Conservation (phyloP, 1,140 invertebrate genomes). For the Andrena cerasifolii region DNA sequence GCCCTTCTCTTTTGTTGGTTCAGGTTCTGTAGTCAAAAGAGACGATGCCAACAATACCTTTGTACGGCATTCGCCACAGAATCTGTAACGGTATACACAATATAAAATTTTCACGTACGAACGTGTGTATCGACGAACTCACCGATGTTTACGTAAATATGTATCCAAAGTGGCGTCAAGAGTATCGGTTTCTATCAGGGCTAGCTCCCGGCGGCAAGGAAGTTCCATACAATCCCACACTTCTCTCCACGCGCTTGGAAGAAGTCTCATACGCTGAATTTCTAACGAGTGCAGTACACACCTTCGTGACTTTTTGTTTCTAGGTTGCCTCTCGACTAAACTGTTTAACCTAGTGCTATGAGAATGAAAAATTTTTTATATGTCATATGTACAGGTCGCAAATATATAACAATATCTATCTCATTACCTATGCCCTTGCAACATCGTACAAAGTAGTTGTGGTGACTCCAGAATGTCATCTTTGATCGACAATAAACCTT, state of each 20-base stretch:
- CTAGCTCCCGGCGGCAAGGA: conserved; percentile 92
- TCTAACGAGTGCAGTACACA: conserved; percentile 94
- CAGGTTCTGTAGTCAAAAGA: conserved; percentile 92
- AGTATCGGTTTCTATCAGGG: conserved; percentile 91
- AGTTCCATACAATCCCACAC: conserved; percentile 94
- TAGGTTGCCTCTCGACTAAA: conserved; percentile 90
- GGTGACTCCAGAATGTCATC: conserved; percentile 90
- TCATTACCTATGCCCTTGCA: conserved; percentile 94
- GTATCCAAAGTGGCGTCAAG: conserved; percentile 92
- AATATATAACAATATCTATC: neutral
- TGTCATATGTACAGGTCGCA: neutral
- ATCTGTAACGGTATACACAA: conserved; percentile 83
- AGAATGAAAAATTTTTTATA: conserved; percentile 23
- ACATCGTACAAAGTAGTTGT: conserved; percentile 89
- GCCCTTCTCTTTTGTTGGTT: conserved; percentile 92
- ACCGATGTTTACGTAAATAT: conserved; percentile 94
- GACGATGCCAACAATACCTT: conserved; percentile 94
- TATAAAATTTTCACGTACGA: conserved; percentile 11
- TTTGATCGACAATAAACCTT: conserved; percentile 89
- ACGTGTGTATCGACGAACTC: conserved; percentile 23
- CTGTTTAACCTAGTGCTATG: conserved; percentile 88
- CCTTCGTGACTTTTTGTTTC: conserved; percentile 92
- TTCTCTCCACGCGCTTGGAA: conserved; percentile 88
- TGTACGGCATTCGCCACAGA: conserved; percentile 95
- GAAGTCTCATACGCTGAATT: conserved; percentile 89